phyloP scores from a whole-genome alignment of 2,888 invertebrate genomes.

The Mimachlamys varia region DNA sequence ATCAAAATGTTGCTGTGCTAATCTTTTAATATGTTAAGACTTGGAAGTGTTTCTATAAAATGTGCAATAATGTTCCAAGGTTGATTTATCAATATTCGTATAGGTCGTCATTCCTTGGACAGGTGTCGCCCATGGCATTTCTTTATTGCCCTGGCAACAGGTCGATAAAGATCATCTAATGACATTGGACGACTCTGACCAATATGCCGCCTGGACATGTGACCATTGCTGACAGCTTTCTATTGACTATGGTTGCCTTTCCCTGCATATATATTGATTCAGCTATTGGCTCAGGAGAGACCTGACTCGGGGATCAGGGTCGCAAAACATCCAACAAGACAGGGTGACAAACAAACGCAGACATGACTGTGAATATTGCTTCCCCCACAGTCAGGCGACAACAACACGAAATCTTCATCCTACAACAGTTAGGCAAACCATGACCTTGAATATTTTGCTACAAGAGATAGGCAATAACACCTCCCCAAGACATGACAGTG shows the following conservation, averaged over 20 bases:
- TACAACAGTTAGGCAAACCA: conserved; percentile 4
- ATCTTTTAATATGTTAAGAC: too few relatives aligned
- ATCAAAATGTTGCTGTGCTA: too few relatives aligned
- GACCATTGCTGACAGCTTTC: not conserved
- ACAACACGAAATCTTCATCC: not conserved
- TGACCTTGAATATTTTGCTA: not conserved
- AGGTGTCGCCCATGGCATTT: not conserved
- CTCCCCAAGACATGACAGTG: conserved; percentile 22
- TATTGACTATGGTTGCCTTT: not conserved
- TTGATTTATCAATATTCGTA: not conserved
- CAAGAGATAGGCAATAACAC: not conserved
- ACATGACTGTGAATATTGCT: conserved; percentile 31
- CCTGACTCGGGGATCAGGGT: not conserved
- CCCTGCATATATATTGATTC: conserved; percentile 31
- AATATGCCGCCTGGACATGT: not conserved
- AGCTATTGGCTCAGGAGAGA: not conserved
- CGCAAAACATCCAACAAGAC: not conserved
- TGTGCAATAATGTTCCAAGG: not conserved
- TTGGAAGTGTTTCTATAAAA: too few relatives aligned
- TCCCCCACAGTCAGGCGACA: conserved; percentile 21
- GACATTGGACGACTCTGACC: not conserved
- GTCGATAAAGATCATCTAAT: conserved; percentile 18
- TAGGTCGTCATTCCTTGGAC: not conserved
- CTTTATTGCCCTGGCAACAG: conserved; percentile 15
- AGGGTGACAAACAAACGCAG: conserved; percentile 28